phyloP scores from a whole-genome alignment of 2,797 vertebrate species.

The Callimico goeldii region DNA sequence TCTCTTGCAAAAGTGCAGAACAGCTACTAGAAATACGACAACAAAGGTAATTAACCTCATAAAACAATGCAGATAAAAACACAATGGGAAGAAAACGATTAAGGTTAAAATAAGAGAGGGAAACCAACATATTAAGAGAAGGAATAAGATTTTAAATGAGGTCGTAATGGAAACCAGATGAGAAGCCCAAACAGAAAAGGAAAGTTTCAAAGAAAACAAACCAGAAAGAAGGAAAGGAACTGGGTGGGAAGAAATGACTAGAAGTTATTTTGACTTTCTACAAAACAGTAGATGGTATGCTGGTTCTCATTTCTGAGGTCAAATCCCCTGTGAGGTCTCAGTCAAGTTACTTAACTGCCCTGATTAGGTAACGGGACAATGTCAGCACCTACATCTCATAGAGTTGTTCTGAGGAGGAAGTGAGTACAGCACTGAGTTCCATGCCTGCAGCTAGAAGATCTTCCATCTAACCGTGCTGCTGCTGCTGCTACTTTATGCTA shows the following conservation, averaged over 20 bases:
- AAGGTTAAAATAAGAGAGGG: slow-evolving; percentile 45
- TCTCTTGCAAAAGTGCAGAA: slow-evolving; percentile 15
- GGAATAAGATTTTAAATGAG: slow-evolving; percentile 37
- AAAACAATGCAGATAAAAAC: slow-evolving; percentile 47
- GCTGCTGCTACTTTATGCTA: neutral
- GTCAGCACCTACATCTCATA: neutral
- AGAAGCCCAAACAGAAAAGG: slow-evolving; percentile 22
- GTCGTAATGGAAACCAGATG: slow-evolving; percentile 56
- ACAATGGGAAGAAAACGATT: slow-evolving; percentile 10
- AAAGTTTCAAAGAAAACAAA: slow-evolving; percentile 55
- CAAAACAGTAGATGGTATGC: neutral
- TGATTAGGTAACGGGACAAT: neutral
- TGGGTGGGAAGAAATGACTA: neutral
- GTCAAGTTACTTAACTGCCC: neutral
- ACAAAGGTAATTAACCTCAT: slow-evolving; percentile 16
- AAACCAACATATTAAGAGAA: slow-evolving; percentile 3
- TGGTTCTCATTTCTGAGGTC: neutral
- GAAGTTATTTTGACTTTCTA: slow-evolving; percentile 26
- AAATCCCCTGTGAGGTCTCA: neutral
- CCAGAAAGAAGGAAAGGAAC: neutral
- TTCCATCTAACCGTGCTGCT: neutral
- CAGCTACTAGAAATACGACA: neutral
- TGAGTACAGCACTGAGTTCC: neutral
- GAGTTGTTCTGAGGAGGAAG: neutral
- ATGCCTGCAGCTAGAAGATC: neutral